Evolutionary conservation across 2,797 vertebrate genomes (phyloP), one percentile per base, ranked within the genome.

Genomic region (Threskiornis aethiopicus): DNA sequence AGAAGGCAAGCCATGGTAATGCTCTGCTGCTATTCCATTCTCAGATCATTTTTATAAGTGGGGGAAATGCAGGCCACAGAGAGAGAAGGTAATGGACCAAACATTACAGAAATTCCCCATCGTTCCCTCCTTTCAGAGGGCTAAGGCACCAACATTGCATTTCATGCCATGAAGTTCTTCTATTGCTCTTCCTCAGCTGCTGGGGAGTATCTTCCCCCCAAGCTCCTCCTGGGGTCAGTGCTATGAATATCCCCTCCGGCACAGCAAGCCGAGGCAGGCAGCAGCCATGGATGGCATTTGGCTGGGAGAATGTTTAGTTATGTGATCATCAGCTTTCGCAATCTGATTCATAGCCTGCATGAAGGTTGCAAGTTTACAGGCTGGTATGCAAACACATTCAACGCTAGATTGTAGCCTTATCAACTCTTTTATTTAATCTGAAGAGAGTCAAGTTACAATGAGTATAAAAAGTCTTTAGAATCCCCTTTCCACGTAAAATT

Each of bases 191-290:
- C 55, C 66, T 84, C 66, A 88, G 65, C 84, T 93, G 78, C 59
- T 77, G 52, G 46, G 49, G 47, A 76, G 8, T 46, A 11, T 82
- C 72, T 67, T 77, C 33, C 8, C 39, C 39, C 5, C 16, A 39
- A 39, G 78, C 28, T 25, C 35, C 21, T 92, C 71, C 87, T 75
- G 22, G 46, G 72, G 35, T 86, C 72, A 88, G 19, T n/a, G 61
- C 87, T 82, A 57, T 90, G 88, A 89, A 89, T 80, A 87, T 49
- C 24, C 4, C 26, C 41, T 94, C 46, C 70, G 83, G 85, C 86
- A 62, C 20, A 69, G 84, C 92, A 96, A 94, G 94, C 71, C 4
- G 20, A 80, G 86, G 73, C 94, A 96, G 59, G 94, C 88, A 89
- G 69, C 80, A 89, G 71, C 59, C 71, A n/a, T 0, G 0, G 84